Base-by-base conservation (phyloP, 64 coral and sea anemone genomes). In the Anthopleura sola region DNA sequence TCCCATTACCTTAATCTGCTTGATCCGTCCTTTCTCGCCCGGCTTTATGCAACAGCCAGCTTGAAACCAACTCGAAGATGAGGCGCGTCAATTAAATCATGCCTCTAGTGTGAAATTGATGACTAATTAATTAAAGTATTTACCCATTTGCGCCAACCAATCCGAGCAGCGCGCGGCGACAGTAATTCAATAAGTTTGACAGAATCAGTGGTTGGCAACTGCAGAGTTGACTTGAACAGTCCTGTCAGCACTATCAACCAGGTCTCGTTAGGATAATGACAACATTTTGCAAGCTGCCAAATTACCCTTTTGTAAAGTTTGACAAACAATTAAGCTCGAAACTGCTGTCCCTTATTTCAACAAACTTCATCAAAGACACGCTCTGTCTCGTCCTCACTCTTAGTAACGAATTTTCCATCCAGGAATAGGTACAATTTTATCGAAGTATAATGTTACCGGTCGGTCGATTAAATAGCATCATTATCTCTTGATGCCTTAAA, bases 51-150 rank as follows among this genome's bases (percentile, higher is more conserved):
- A 79, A 44, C 37, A 48, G 76, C 76, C 76, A 79, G 66, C 66
- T 71, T 71, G 66, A 71, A 79, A 79, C 76, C 76, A 79, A 79
- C 76, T 79, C 76, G 76, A 79, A 79, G 76, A 48, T 79, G 76
- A 75, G 69, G 84, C 78, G 90, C 84, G 80, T 90, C 90, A 88
- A 97, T 97, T 97, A 97, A 97, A 97, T 97, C 92, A 97, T 92
- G 60, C 84, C 87, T 88, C 87, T 97, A 90, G 84, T 92, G 87
- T 86, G 94, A 97, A 97, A 93, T 93, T 97, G 94, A 97, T 97
- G 90, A 97, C 94, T 97, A 92, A 97, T 97, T 97, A 97, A 97
- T 97, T 97, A 92, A 97, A 97, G 90, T 97, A 97, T 93, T 92
- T 92, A 92, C 90, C 78, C 64, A 92, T 48, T 83, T 47, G 29